Evolutionary conservation across 1,140 invertebrate genomes (phyloP).

Genomic region (Drosophila miranda): DNA sequence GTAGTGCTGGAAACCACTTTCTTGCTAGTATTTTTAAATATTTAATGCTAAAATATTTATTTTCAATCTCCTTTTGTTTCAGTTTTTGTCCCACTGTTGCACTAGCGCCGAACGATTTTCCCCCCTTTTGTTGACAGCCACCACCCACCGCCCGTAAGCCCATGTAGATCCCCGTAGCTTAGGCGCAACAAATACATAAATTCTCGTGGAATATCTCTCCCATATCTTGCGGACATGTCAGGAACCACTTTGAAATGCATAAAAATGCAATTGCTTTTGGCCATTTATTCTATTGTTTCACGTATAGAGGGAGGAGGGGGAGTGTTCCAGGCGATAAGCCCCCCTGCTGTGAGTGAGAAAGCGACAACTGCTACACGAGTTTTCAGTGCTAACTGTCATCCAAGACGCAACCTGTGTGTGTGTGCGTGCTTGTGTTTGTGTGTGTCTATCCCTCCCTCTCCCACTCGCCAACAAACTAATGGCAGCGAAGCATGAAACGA

Average conservation of each 20-base stretch:
- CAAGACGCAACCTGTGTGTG: slow-evolving; percentile 52
- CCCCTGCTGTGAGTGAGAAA: slow-evolving; percentile 24
- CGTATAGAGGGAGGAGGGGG: background rate
- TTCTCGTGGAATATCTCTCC: slow-evolving; percentile 39
- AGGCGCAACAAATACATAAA: slow-evolving; percentile 48
- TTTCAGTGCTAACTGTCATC: slow-evolving; percentile 52
- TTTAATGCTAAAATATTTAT: background rate
- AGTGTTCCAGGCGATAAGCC: slow-evolving; percentile 6
- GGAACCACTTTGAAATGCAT: slow-evolving; percentile 72
- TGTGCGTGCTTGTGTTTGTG: background rate
- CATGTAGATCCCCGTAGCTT: background rate
- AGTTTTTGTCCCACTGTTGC: background rate
- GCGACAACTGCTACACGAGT: slow-evolving; percentile 39
- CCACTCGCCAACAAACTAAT: slow-evolving; percentile 15
- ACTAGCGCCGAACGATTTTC: background rate
- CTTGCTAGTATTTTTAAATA: background rate
- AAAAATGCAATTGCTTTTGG: slow-evolving; percentile 69
- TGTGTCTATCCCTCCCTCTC: background rate
- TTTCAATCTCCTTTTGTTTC: too few species aligned
- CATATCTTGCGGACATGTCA: slow-evolving; percentile 56
- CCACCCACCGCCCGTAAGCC: slow-evolving; percentile 7
- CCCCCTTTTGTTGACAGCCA: background rate
- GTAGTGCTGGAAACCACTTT: too few species aligned
- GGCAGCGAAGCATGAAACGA: slow-evolving; percentile 65
- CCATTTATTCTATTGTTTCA: slow-evolving; percentile 33